Base-by-base conservation (phyloP, 2,113 vertebrate species). In the Octodon degus region DNA sequence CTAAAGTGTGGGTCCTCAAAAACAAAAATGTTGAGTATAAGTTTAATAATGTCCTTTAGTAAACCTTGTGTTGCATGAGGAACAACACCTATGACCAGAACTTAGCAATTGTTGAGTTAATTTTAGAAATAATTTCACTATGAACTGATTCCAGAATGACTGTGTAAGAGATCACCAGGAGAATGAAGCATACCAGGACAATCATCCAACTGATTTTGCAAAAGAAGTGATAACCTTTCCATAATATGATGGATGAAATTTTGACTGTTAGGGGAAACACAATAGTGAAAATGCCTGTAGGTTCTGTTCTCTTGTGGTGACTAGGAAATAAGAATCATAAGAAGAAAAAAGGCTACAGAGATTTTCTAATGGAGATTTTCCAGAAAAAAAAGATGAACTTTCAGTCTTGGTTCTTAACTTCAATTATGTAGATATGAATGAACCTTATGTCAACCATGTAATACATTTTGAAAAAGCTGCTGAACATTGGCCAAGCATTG, bases 141-240 rank as follows among this genome's bases (percentile, higher is more conserved):
- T 65, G 25, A 93, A 47, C 16, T 34, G n/a, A 79, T 34, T 74
- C 62, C 50, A 96, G 62, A 37, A 95, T 90, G n/a, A 94, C 5
- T 7, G 65, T 65, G 53, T 97, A 95, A 27, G 95, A 97, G 10
- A 92, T 96, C 40, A 92, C 68, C 60, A 97, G 24, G 17, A 96
- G 83, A 43, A 95, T 40, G 53, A 97, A 87, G 67, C 85, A 92
- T 14, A 89, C 62, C 24, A 94, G 67, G 10, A 94, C 85, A 17
- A 96, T 88, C 67, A 94, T 70, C 55, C n/a, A 88, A 43, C 3
- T 85, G 24, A 3, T 50, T 90, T 88, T 91, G 8, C 62, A 86
- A 47, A 62, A 11, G n/a, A 83, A 80, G 6, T 50, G 3, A 32
- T 32, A 88, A 67, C 5, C 24, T 70, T 91, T 50, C 76, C 7